phyloP scores from a whole-genome alignment of 2,888 invertebrate species.

The Pheosia tremula region DNA sequence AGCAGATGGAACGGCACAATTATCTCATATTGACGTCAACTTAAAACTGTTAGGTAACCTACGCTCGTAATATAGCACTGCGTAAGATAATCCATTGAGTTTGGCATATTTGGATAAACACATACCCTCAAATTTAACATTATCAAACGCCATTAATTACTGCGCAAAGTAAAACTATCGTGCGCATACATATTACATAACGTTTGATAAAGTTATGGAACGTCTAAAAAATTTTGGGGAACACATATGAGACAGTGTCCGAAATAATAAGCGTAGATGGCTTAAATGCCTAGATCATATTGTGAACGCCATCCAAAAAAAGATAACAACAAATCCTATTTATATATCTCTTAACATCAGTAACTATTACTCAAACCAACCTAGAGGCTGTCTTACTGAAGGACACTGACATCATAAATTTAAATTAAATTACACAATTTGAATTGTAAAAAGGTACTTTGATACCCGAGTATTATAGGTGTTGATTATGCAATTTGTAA shows the following conservation, averaged over 20 bases:
- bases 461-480: not conserved
- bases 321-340: not conserved
- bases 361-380: conserved; percentile 14
- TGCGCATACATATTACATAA: no score
- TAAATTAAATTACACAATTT: conserved; percentile 8
- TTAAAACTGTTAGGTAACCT: conserved; percentile 11
- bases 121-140: no score
- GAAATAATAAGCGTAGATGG: not conserved
- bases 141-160: no score
- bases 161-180: no score
- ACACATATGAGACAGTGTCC: no score
- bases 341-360: not conserved
- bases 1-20: conserved; percentile 19
- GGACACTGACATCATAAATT: conserved; percentile 11
- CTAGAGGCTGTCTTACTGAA: conserved; percentile 5
- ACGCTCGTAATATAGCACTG: conserved; percentile 11
- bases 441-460: conserved; percentile 9
- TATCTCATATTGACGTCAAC: conserved; percentile 30
- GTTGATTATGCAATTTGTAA: conserved; percentile 6
- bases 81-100: conserved; percentile 7
- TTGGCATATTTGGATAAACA: not conserved
- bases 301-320: not conserved
- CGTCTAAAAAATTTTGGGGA: no score
- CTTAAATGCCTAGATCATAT: not conserved
- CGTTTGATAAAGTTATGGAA: no score